Evolutionary conservation across 2,888 invertebrate genomes (phyloP), one percentile per base, ranked within the genome.

Genomic region (Lithosia quadra): DNA sequence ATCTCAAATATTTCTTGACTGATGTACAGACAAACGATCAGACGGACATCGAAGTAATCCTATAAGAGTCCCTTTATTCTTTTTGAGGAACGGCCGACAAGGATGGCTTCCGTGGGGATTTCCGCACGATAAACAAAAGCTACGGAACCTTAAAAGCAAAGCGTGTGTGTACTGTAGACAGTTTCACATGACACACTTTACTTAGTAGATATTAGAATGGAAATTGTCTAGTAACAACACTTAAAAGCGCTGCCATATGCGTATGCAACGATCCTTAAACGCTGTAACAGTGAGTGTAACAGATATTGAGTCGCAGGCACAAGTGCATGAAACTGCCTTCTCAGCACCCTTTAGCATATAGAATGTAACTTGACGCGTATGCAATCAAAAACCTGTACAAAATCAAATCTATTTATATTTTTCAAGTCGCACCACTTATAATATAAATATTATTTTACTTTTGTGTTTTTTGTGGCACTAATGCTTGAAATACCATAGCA

Each of bases 291-390:
- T 49, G 71, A 68, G 65, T 71, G 76, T 78, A 79, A 76, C 81
- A 72, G 71, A 76, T 80, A 79, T 74, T 74, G 76, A 72, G 71
- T 68, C 68, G 63, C 78, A 43, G 74, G 68, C 69, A 59, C 81
- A 28, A 74, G 79, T 80, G 77, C 69, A 74, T 67, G 69, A 34
- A 77, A 81, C 74, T 80, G 70, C 71, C 71, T 68, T 65, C 22
- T 39, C 64, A 18, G 56, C 36, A 18, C 21, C 34, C 39, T 56
- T 39, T 57, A 28, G 1, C 0, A 0, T 10, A 0, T 62, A 74
- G 65, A 15, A 76, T 36, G 80, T 80, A 79, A 53, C n/a, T 5
- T 11, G 11, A 1, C 9, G 9, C 53, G 63, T 15, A 13, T 73
- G 9, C 21, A 10, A 2, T 0, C 18, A 13, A 22, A 59, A 33